A percentile compares a stretch with the other conserved stretches of the same genome.
Conservation (phyloP, 2,888 invertebrate species). For the Dichetophora obliterata region DNA sequence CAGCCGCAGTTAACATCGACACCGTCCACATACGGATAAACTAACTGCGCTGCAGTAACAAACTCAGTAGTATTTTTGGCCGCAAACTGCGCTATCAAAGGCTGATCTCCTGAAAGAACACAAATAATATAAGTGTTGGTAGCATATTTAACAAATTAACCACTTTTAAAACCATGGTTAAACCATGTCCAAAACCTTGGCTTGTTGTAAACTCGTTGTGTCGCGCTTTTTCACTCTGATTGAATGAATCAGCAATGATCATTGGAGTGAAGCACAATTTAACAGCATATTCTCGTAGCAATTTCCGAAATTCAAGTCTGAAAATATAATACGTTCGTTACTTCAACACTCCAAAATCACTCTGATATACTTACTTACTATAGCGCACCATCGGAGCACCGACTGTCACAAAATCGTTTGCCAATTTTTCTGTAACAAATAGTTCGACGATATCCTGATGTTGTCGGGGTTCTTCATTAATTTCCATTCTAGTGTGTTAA, state of each 20-base stretch:
- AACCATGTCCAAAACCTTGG: constrained; percentile 64
- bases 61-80: constrained; percentile 87
- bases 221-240: constrained; percentile 88
- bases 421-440: constrained; percentile 73
- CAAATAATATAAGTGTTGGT: background rate
- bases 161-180: no score
- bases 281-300: constrained; percentile 85
- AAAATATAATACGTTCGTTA: background rate
- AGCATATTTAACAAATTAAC: background rate
- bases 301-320: constrained; percentile 78
- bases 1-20: constrained; percentile 98
- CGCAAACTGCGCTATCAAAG: constrained; percentile 95
- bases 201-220: constrained; percentile 84
- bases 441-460: constrained; percentile 74
- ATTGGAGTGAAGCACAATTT: constrained; percentile 96
- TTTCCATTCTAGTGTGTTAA: background rate
- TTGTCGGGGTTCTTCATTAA: background rate
- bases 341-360: constrained; percentile 47
- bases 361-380: constrained; percentile 75
- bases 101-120: constrained; percentile 77
- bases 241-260: constrained; percentile 95
- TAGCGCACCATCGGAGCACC: constrained; percentile 98
- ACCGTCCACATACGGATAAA: constrained; percentile 89
- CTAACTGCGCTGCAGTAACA: constrained; percentile 85
- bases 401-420: constrained; percentile 77